Evolutionary conservation across 2,797 vertebrate genomes (phyloP), one percentile per base, ranked within the genome.

Genomic region (Ciconia nigra): DNA sequence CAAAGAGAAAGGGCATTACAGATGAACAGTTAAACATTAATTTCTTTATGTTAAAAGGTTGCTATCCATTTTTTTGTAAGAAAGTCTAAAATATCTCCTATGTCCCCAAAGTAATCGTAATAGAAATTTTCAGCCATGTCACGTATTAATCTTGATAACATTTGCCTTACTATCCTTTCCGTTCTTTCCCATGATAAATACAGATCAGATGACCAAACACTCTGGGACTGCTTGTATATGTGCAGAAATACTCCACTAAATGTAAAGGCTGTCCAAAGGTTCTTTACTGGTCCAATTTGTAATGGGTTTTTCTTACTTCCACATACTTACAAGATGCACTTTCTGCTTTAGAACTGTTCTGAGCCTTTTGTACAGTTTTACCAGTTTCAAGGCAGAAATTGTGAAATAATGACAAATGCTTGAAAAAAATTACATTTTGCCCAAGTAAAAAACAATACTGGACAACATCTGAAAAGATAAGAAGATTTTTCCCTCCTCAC

Each of bases 111-210:
- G 66, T 91, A 88, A 92, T 95, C 86, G 92, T 83, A 89, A 61
- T 12, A 91, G 89, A 89, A 96, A 90, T 70, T 94, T 97, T 95
- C 86, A 70, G 82, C 96, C 81, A 94, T 70, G 44, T 87, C 81
- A 57, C 96, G 83, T 98, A 90, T 85, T 94, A 87, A 86, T 83
- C 90, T 91, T 83, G 94, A 71, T 44, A 93, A 97, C 46, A 86
- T 97, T 93, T 98, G 98, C 98, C 98, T 98, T 98, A 98, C 63
- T 96, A 58, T 97, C 46, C n/a, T 96, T 93, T 88, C 79, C 97
- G 76, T 94, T 97, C 84, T 97, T 96, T 96, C 97, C 97, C 97
- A 78, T 96, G 93, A 93, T 78, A 96, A 95, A 94, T 13, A 90
- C 95, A 96, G 92, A 98, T 79, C 80, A 97, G 90, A 97, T 82